Percentiles rank a stretch among this genome's conserved stretches.
These are phyloP conservation scores for Xestia sexstrigata DNA, from an alignment of 2,888 invertebrate species.

Conservation along the genomic window DNA sequence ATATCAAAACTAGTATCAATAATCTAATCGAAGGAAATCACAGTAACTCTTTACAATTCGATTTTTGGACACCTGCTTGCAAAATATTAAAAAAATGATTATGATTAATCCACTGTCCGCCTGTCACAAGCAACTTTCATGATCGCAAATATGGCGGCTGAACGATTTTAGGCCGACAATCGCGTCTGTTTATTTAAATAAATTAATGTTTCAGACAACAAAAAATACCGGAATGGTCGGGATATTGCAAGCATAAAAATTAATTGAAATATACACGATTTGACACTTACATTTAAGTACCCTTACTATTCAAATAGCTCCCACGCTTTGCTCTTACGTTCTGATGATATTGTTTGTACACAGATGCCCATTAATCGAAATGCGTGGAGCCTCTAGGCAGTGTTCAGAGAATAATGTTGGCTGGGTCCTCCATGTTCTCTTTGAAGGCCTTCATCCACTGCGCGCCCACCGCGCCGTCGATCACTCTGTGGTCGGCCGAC, in stretches of 20 bases:
- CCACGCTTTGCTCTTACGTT: constrained; percentile 20
- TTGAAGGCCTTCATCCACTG: constrained; percentile 98
- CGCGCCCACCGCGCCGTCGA: constrained; percentile 99
- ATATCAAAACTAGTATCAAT: constrained; percentile 45
- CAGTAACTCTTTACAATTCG: constrained; percentile 70
- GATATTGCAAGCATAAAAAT: constrained; percentile 30
- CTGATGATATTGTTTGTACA: constrained; percentile 46
- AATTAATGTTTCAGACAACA: not conserved
- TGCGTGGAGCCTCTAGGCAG: constrained; percentile 43
- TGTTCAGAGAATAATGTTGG: constrained; percentile 96
- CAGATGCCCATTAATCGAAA: constrained; percentile 71
- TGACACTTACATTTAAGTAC: constrained; percentile 54
- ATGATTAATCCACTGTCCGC: not conserved
- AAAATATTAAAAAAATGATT: constrained; percentile 22
- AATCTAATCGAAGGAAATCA: constrained; percentile 56
- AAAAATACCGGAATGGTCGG: constrained; percentile 13
- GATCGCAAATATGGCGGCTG: constrained; percentile 2
- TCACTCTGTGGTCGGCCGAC: constrained; percentile 99
- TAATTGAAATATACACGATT: constrained; percentile 53
- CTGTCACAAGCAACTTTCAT: not conserved
- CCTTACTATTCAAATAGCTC: constrained; percentile 46
- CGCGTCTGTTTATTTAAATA: not conserved
- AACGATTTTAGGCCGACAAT: not conserved
- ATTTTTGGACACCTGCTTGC: constrained; percentile 68
- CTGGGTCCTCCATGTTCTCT: constrained; percentile 97